A percentile compares a stretch with the other conserved stretches of the same genome.
phyloP scores from a whole-genome alignment of 2,888 invertebrate genomes.

The Clostera curtula region DNA sequence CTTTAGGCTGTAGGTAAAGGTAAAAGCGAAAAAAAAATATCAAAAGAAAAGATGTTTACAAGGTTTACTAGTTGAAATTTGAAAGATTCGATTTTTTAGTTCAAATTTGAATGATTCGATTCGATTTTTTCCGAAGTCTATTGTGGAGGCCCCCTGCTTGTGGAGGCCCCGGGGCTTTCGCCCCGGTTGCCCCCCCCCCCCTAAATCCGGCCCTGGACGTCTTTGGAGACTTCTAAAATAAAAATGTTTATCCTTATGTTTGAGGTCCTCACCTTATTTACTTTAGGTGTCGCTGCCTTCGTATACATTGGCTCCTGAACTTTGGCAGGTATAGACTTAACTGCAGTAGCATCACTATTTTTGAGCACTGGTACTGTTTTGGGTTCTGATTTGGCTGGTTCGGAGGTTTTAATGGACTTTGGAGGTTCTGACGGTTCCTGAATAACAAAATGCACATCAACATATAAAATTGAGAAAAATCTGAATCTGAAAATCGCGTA shows the following conservation, averaged over 20 bases:
- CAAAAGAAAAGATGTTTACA: too few species aligned
- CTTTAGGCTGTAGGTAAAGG: too few species aligned
- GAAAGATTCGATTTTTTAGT: too few species aligned
- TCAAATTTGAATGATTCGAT: neutral
- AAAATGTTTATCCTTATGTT: neutral
- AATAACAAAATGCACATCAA: neutral
- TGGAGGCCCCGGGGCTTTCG: too few species aligned
- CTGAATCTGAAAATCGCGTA: too few species aligned
- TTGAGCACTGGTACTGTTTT: constrained; percentile 55
- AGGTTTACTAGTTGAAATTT: too few species aligned
- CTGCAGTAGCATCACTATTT: constrained; percentile 41
- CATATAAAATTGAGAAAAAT: neutral
- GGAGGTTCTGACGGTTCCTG: constrained; percentile 50
- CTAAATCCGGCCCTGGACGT: too few species aligned
- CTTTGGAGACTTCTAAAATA: neutral
- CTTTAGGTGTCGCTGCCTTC: constrained; percentile 53
- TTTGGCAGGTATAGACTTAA: constrained; percentile 54
- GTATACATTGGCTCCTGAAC: constrained; percentile 60
- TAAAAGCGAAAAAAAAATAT: too few species aligned
- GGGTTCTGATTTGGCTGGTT: constrained; percentile 51
- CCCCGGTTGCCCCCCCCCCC: too few species aligned
- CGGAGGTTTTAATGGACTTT: constrained; percentile 36
- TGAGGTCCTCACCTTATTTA: constrained; percentile 36
- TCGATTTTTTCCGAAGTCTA: too few species aligned
- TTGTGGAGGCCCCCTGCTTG: too few species aligned